Percentiles rank a stretch among this genome's conserved stretches.
Conservation (phyloP, 2,797 vertebrate species). For the Cynopterus sphinx region DNA sequence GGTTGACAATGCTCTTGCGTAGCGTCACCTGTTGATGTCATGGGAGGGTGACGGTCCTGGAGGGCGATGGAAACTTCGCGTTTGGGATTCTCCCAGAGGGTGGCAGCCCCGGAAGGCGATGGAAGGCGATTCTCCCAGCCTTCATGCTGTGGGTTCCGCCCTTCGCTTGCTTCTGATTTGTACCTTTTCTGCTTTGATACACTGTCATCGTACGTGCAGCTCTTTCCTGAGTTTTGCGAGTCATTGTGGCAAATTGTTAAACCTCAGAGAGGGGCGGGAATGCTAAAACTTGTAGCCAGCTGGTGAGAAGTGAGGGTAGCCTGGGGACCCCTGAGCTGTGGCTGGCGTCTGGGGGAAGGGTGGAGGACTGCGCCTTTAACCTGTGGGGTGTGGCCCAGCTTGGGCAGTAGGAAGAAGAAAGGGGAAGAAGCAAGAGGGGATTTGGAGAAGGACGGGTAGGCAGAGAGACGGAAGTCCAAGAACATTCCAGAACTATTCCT, state of each 20-base stretch:
- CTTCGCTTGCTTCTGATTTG: not conserved
- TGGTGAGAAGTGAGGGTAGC: not conserved
- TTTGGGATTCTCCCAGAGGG: not conserved
- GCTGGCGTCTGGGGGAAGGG: not conserved
- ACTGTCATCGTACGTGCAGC: not conserved
- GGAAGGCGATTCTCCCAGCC: not conserved
- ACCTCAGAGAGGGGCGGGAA: not conserved
- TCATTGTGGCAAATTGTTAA: not conserved
- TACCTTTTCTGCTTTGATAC: not conserved
- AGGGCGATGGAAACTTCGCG: not conserved
- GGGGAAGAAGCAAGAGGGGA: not conserved
- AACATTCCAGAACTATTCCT: not conserved
- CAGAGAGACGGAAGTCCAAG: not conserved
- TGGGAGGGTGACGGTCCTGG: not conserved
- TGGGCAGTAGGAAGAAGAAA: not conserved
- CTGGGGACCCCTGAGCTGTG: not conserved
- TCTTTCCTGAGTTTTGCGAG: not conserved
- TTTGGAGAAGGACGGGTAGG: not conserved
- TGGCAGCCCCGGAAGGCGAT: not conserved
- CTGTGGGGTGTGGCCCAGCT: not conserved
- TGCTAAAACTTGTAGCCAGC: not conserved
- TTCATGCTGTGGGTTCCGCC: not conserved
- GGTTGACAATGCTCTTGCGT: not conserved
- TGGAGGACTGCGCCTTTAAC: not conserved
- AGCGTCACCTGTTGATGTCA: not conserved